A percentile compares a stretch with the other conserved stretches of the same genome.
These are phyloP conservation scores for Amblyopsis hoosieri DNA, from an alignment of 2,797 vertebrate genomes.

Conservation along the genomic window DNA sequence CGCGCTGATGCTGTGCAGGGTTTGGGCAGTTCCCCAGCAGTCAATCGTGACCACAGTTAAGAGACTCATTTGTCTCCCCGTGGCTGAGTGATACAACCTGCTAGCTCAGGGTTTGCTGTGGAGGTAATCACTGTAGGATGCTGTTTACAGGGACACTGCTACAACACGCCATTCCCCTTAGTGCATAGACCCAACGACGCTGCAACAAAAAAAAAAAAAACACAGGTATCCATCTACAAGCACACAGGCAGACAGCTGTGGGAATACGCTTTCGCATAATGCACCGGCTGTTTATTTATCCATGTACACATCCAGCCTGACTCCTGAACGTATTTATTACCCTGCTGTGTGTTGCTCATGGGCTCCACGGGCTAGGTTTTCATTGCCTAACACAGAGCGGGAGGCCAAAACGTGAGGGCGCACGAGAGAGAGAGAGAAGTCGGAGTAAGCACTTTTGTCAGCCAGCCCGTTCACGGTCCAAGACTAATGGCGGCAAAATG, in stretches of 20 bases:
- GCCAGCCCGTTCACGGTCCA: slow-evolving; percentile 51
- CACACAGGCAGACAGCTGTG: too few species aligned
- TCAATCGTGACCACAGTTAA: slow-evolving; percentile 55
- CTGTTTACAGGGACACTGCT: slow-evolving; percentile 43
- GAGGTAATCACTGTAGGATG: slow-evolving; percentile 42
- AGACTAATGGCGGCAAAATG: slow-evolving; percentile 73
- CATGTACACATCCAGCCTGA: slow-evolving; percentile 35
- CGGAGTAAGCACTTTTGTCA: slow-evolving; percentile 74
- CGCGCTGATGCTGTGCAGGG: slow-evolving; percentile 34
- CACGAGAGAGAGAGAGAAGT: slow-evolving; percentile 41
- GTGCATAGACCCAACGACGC: too few species aligned
- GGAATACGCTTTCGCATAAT: too few species aligned
- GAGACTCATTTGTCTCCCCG: slow-evolving; percentile 29
- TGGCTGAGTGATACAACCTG: slow-evolving; percentile 34
- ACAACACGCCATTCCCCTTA: neutral
- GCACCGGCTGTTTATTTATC: slow-evolving; percentile 15
- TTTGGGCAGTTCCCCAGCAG: slow-evolving; percentile 31
- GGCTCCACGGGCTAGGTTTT: slow-evolving; percentile 61
- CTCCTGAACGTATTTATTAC: slow-evolving; percentile 68
- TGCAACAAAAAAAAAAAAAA: too few species aligned
- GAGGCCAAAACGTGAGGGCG: slow-evolving; percentile 31
- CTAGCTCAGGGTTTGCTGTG: slow-evolving; percentile 20
- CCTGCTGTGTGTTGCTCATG: slow-evolving; percentile 58
- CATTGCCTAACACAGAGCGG: slow-evolving; percentile 52
- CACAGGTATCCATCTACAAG: neutral